Base-by-base conservation (phyloP, 2,888 invertebrate genomes). In the Melipona beecheii region DNA sequence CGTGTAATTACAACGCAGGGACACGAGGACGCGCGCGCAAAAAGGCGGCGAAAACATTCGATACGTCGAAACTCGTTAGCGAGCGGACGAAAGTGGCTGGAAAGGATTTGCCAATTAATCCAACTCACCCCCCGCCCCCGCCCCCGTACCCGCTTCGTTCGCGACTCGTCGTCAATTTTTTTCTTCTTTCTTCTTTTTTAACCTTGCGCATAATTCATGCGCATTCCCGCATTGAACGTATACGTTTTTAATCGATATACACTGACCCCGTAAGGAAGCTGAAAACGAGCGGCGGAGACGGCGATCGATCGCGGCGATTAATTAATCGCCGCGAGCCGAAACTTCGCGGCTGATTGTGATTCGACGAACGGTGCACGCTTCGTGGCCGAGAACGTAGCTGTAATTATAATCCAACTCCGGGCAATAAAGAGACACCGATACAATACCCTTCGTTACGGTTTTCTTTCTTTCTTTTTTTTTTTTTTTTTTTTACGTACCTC, bases 201-300 rank as follows among this genome's bases (percentile, higher is more conserved):
- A n/a, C n/a, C n/a, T 24, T 1, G 24, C 24, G 87, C 91, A 91
- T 90, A 90, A 91, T 91, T 90, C 92, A 90, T 91, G 86, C 89
- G 87, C 78, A 81, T 81, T 68, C 83, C 82, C 84, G 82, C 75
- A 50, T 60, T 60, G 43, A n/a, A n/a, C n/a, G 86, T 85, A 85
- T 91, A 90, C 84, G 89, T 91, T 89, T 88, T 88, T 90, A 91
- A 91, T 88, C 87, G 88, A 82, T 84, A 89, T 87, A 88, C 87
- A 82, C 86, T 83, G 85, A 83, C 84, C 68, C 69, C 68, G 75
- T 78, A 86, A 84, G 76, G 84, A 81, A 81, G 77, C 73, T 65
- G 80, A 73, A 43, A 69, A 68, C 68, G 70, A 74, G 54, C 27
- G 56, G 13, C 49, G 36, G 62, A 31, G 66, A 62, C 21, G 70